Conservation (phyloP, 2,888 invertebrate genomes). For the Caenorhabditis becei region DNA sequence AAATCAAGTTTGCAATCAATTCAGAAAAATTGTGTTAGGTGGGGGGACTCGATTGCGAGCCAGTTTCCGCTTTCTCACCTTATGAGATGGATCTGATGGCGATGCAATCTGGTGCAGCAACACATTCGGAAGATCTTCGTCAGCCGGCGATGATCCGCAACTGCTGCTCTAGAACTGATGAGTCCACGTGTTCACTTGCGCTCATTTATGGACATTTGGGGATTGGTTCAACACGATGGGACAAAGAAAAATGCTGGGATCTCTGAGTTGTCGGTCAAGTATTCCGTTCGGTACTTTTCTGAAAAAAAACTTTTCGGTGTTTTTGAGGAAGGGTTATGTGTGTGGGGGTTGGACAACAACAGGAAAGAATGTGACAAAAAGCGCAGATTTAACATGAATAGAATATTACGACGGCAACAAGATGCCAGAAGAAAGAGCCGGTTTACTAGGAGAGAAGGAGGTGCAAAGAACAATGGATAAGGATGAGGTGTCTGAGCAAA, state of each 20-base stretch:
- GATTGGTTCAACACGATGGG: not conserved
- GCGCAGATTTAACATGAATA: conserved; percentile 51
- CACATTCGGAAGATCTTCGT: conserved; percentile 55
- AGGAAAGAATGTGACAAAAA: conserved; percentile 53
- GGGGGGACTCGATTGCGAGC: not conserved
- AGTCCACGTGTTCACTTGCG: conserved; percentile 8
- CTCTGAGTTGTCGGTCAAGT: not conserved
- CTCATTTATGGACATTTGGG: conserved; percentile 46
- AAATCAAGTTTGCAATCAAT: conserved; percentile 14
- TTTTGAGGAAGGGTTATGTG: conserved; percentile 1
- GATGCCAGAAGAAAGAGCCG: not conserved
- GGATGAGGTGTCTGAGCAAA: not conserved
- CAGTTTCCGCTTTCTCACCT: conserved; percentile 67
- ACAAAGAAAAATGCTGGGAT: conserved; percentile 8
- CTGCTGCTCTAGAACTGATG: conserved; percentile 28
- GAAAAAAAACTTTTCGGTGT: conserved; percentile 2
- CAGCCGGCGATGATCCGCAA: conserved; percentile 38
- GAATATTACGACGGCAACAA: conserved; percentile 32
- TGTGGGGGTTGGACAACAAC: conserved; percentile 33
- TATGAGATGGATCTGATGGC: conserved; percentile 81
- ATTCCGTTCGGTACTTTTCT: conserved; percentile 48
- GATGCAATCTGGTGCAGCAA: conserved; percentile 77
- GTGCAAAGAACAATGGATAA: conserved; percentile 42
- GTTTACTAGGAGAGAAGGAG: not conserved
- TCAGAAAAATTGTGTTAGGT: conserved; percentile 3